Evolutionary conservation across 1,140 invertebrate genomes (phyloP).

Genomic region (Bombus superbus): DNA sequence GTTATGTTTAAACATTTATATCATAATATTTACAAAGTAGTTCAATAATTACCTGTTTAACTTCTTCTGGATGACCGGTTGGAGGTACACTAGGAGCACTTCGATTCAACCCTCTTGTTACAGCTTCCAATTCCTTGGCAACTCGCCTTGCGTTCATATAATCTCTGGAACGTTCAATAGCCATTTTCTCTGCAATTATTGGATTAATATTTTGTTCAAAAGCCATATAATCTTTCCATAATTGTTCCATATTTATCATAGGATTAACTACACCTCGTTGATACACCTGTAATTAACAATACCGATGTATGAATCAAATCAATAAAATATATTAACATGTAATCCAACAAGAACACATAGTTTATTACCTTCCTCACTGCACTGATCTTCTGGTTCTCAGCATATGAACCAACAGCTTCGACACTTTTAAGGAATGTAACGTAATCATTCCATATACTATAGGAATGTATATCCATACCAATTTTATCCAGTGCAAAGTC

Average conservation of each 20-base stretch:
- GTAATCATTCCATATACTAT: constrained; percentile 98
- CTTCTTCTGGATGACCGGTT: constrained; percentile 94
- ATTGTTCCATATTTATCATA: constrained; percentile 97
- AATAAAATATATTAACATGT: not conserved
- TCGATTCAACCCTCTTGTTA: constrained; percentile 96
- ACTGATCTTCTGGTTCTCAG: constrained; percentile 99
- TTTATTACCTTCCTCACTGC: constrained; percentile 94
- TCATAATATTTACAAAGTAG: not conserved
- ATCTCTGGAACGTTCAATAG: constrained; percentile 94
- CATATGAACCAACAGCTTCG: constrained; percentile 98
- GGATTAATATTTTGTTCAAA: constrained; percentile 98
- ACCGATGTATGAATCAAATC: not conserved
- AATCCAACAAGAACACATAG: not conserved
- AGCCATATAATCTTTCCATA: constrained; percentile 99
- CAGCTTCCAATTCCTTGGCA: constrained; percentile 97
- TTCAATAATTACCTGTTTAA: constrained; percentile 90
- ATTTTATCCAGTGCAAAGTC: constrained; percentile 99
- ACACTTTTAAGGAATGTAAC: constrained; percentile 98
- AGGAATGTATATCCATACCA: constrained; percentile 98
- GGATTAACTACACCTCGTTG: constrained; percentile 98
- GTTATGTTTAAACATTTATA: constrained; percentile 27
- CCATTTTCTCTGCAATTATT: constrained; percentile 97
- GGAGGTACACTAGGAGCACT: constrained; percentile 97
- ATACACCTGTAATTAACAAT: constrained; percentile 87
- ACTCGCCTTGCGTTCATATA: constrained; percentile 99